Evolutionary conservation across 2,888 invertebrate genomes (phyloP).

Genomic region (Tachina grossa): DNA sequence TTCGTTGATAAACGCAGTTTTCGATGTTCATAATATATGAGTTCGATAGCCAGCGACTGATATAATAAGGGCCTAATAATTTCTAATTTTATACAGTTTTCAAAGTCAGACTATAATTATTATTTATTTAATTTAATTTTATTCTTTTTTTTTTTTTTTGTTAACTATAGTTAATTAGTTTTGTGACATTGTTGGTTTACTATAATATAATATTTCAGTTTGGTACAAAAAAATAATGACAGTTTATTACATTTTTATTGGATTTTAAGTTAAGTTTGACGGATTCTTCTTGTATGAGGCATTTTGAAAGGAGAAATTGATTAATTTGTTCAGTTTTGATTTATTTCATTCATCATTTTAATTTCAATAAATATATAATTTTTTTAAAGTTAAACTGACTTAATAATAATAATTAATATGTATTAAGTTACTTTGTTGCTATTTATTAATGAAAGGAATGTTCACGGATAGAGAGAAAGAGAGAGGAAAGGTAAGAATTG

Average conservation of each 20-base stretch:
- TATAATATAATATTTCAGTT: slow-evolving; percentile 13
- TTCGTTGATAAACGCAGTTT: too few species aligned
- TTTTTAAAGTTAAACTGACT: not conserved
- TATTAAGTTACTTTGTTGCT: slow-evolving; percentile 13
- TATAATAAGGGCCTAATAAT: too few species aligned
- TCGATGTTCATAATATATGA: too few species aligned
- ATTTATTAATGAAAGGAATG: slow-evolving; percentile 17
- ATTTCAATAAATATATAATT: not conserved
- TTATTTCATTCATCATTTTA: not conserved
- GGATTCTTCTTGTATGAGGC: slow-evolving; percentile 70
- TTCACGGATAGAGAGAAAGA: slow-evolving; percentile 11
- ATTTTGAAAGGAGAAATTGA: slow-evolving; percentile 51
- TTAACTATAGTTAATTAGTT: slow-evolving; percentile 60
- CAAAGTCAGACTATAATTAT: not conserved
- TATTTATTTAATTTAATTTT: not conserved
- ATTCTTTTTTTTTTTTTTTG: slow-evolving; percentile 1
- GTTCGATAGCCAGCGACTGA: too few species aligned
- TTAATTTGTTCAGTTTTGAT: slow-evolving; percentile 23
- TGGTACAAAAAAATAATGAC: slow-evolving; percentile 61
- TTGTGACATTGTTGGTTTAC: slow-evolving; percentile 24
- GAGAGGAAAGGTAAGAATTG: slow-evolving; percentile 3
- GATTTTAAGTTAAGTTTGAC: slow-evolving; percentile 57
- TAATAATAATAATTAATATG: not conserved
- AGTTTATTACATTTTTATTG: slow-evolving; percentile 46
- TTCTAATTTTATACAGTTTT: not conserved